phyloP scores from a whole-genome alignment of 2,888 invertebrate species.

The Hydropsyche betteni region DNA sequence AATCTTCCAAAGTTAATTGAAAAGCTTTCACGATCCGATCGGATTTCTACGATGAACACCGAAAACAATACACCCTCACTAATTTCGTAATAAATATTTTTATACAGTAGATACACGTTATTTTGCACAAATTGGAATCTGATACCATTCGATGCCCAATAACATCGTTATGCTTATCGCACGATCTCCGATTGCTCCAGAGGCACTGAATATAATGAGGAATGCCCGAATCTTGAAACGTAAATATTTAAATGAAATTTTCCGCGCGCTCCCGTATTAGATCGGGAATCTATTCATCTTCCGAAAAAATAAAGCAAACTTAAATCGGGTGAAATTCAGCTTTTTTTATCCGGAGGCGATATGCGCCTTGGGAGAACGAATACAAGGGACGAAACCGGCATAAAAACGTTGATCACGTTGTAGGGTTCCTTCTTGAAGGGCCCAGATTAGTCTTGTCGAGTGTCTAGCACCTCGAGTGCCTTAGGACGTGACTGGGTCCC shows the following conservation, averaged over 20 bases:
- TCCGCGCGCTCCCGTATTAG: too few species aligned
- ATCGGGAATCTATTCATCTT: too few species aligned
- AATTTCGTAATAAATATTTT: background rate
- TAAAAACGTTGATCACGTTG: slow-evolving; percentile 39
- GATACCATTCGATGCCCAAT: background rate
- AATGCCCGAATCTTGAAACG: too few species aligned
- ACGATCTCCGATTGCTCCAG: background rate
- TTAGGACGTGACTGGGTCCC: slow-evolving; percentile 33
- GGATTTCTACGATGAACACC: background rate
- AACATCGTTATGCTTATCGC: background rate
- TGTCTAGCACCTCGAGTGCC: slow-evolving; percentile 12
- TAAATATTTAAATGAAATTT: too few species aligned
- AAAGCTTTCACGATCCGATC: slow-evolving; percentile 23
- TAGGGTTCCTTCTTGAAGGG: slow-evolving; percentile 7
- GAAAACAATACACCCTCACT: slow-evolving; percentile 9
- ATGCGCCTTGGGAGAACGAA: background rate
- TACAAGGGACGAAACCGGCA: slow-evolving; percentile 16
- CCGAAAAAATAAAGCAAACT: too few species aligned
- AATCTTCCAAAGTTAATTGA: slow-evolving; percentile 16
- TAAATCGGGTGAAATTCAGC: too few species aligned
- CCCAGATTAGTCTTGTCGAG: slow-evolving; percentile 37
- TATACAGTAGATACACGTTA: background rate
- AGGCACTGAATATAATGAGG: background rate
- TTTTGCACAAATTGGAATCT: slow-evolving; percentile 5
- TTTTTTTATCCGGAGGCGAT: too few species aligned